Evolutionary conservation across 2,888 invertebrate genomes (phyloP), one percentile per base, ranked within the genome.

Genomic region (Melanophora roralis): DNA sequence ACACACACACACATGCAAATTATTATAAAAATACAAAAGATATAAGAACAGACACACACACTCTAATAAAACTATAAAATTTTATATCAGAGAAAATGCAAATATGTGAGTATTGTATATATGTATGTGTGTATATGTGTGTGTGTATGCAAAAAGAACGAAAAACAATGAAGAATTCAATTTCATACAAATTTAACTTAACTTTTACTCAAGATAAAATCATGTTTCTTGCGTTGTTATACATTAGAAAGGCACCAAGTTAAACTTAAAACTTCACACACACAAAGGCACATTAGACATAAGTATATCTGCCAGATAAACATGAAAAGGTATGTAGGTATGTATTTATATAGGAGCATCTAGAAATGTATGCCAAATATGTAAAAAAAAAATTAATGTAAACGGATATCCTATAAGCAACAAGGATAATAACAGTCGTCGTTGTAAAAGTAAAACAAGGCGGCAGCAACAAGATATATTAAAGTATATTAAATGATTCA

Each of bases 141-240:
- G 59, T 16, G 19, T 38, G 14, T n/a, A 19, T 34, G n/a, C 38
- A 8, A 14, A 47, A 8, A 68, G n/a, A n/a, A 43, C 40, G 8
- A 14, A 71, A 62, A 76, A 71, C 65, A 65, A 75, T 23, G 34
- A 16, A 49, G 55, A 49, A 64, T 69, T 78, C 57, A 74, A 74
- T 78, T 78, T 79, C 43, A 59, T 36, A 40, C 36, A 68, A 72
- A 68, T 76, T 57, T 62, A 72, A 72, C 57, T 60, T 27, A 68
- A 75, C 53, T 60, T 68, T 36, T 68, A 45, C n/a, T 62, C 57
- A 57, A 64, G 76, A 68, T 65, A 74, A 78, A 69, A 79, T 74
- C 72, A 76, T 76, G 76, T 73, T 65, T 38, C 49, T 64, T 77
- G 69, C 69, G 16, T 34, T 57, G 57, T 38, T 69, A 27, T 55